These are phyloP conservation scores for Gandaritis pyraliata DNA, from an alignment of 2,888 invertebrate genomes.

Conservation along the genomic window DNA sequence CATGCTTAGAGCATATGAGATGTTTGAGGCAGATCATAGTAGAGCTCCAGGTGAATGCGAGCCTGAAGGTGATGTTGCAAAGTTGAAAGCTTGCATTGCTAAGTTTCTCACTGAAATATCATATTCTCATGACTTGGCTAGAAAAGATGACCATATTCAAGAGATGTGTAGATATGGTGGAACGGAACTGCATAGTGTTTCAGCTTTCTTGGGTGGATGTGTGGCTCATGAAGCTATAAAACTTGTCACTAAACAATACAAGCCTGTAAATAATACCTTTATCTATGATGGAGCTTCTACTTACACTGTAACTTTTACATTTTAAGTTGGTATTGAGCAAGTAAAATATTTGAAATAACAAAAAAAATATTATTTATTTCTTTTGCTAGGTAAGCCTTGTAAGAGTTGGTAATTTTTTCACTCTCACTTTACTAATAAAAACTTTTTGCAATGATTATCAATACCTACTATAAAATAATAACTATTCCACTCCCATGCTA, in stretches of 20 bases:
- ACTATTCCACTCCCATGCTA: too few species aligned
- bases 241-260: constrained; percentile 97
- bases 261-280: constrained; percentile 97
- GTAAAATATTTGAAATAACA: constrained; percentile 47
- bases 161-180: constrained; percentile 98
- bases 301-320: constrained; percentile 91
- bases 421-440: too few species aligned
- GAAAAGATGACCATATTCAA: constrained; percentile 96
- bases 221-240: constrained; percentile 98
- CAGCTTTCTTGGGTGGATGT: constrained; percentile 95
- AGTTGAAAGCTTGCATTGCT: constrained; percentile 89
- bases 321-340: constrained; percentile 72
- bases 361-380: background rate
- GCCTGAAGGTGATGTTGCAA: constrained; percentile 95
- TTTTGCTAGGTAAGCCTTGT: too few species aligned
- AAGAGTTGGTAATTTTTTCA: too few species aligned
- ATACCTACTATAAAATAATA: too few species aligned
- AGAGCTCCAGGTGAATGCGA: constrained; percentile 95
- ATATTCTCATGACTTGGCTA: constrained; percentile 86
- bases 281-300: constrained; percentile 97
- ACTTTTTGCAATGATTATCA: too few species aligned
- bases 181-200: constrained; percentile 96
- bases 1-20: constrained; percentile 94
- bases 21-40: constrained; percentile 94
- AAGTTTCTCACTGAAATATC: constrained; percentile 95